A percentile compares a stretch with the other conserved stretches of the same genome.
Evolutionary conservation across 2,888 invertebrate species (phyloP).

Genomic region (Serrognathus titanus): DNA sequence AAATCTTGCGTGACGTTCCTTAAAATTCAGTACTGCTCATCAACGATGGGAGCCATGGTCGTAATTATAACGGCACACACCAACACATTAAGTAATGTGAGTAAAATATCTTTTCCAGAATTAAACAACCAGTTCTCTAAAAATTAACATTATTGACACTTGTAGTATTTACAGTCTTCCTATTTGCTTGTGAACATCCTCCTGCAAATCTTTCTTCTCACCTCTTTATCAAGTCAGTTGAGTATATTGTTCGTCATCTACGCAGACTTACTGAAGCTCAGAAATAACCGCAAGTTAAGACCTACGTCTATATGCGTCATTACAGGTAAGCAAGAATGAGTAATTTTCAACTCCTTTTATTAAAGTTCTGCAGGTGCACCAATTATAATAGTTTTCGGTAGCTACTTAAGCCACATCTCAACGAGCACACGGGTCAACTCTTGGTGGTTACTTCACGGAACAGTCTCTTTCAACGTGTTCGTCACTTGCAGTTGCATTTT

Average conservation of each 20-base stretch:
- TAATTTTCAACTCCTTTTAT: background rate
- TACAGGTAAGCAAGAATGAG: constrained; percentile 43
- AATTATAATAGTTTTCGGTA: constrained; percentile 61
- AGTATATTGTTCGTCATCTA: constrained; percentile 68
- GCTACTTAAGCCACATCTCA: constrained; percentile 63
- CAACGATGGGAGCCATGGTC: constrained; percentile 68
- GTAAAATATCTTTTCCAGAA: constrained; percentile 23
- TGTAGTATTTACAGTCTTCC: constrained; percentile 53
- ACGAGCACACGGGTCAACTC: constrained; percentile 55
- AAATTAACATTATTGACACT: background rate
- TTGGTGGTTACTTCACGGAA: constrained; percentile 62
- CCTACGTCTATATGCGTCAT: constrained; percentile 65
- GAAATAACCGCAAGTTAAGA: constrained; percentile 52
- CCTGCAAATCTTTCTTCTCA: constrained; percentile 61
- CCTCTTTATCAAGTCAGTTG: constrained; percentile 67
- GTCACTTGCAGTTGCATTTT: constrained; percentile 51
- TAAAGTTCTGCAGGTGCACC: constrained; percentile 55
- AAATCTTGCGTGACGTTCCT: constrained; percentile 60
- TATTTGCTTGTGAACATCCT: constrained; percentile 58
- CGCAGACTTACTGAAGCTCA: constrained; percentile 62
- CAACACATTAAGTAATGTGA: constrained; percentile 51
- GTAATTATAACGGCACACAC: constrained; percentile 52
- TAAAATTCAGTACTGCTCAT: constrained; percentile 65
- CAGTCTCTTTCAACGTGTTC: constrained; percentile 61
- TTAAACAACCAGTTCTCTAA: background rate